Evolutionary conservation across 2,797 vertebrate species (phyloP).

Genomic region (Liasis olivaceus): DNA sequence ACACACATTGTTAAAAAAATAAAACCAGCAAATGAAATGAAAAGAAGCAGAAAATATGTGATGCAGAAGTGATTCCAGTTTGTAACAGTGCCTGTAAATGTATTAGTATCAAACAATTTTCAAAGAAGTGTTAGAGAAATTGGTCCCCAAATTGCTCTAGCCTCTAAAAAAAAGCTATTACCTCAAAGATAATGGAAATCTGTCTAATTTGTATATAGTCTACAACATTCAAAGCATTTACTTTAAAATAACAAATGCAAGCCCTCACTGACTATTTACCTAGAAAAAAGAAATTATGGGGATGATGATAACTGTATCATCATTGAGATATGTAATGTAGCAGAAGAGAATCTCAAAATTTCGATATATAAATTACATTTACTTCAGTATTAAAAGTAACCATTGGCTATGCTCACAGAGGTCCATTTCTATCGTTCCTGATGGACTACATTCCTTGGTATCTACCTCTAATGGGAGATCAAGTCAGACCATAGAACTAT

Average conservation of each 20-base stretch:
- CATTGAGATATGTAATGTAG: not conserved
- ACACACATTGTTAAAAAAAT: not conserved
- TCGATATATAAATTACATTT: not conserved
- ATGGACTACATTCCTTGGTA: not conserved
- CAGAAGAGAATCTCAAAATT: not conserved
- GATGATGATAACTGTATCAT: not conserved
- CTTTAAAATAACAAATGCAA: not conserved
- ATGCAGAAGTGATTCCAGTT: not conserved
- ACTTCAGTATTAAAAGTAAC: not conserved
- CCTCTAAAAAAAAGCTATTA: constrained; percentile 11
- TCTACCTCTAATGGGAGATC: not conserved
- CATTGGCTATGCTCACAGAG: not conserved
- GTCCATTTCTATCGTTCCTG: not conserved
- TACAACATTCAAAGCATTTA: not conserved
- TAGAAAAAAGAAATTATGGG: not conserved
- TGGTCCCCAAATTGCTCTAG: not conserved
- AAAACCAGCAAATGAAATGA: not conserved
- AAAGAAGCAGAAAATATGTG: not conserved
- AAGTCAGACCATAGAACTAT: not conserved
- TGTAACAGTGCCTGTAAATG: not conserved
- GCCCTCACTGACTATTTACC: not conserved
- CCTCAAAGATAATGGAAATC: not conserved
- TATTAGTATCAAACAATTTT: constrained; percentile 6
- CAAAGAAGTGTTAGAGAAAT: not conserved
- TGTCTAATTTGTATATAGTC: not conserved